Evolutionary conservation across 2,888 invertebrate genomes (phyloP).

Genomic region (Ditula angustiorana): DNA sequence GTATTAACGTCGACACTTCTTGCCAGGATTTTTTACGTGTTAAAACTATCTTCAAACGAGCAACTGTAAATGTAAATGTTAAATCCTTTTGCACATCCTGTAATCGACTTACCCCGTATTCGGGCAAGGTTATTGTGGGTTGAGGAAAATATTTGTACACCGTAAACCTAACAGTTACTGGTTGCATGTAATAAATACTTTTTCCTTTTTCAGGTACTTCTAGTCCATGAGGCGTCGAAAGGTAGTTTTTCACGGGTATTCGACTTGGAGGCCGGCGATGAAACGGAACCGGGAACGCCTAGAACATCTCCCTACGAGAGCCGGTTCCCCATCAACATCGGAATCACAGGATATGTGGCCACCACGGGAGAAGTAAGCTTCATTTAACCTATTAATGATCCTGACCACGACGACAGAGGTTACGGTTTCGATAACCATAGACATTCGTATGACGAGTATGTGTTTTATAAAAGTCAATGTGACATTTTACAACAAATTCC

Average conservation of each 20-base stretch:
- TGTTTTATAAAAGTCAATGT: too few species aligned
- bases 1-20: neutral
- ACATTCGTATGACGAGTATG: too few species aligned
- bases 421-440: too few species aligned
- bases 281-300: conserved; percentile 92
- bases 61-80: too few species aligned
- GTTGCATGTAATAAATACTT: conserved; percentile 6
- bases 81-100: too few species aligned
- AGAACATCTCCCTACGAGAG: conserved; percentile 95
- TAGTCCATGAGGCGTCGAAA: conserved; percentile 96
- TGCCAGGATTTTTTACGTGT: neutral
- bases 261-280: conserved; percentile 96
- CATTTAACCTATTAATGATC: neutral
- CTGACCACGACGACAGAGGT: too few species aligned
- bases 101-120: too few species aligned
- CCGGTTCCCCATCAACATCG: conserved; percentile 97
- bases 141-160: too few species aligned
- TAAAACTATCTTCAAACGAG: too few species aligned
- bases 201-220: conserved; percentile 87
- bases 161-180: too few species aligned
- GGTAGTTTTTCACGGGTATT: conserved; percentile 97
- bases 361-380: conserved; percentile 95
- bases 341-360: conserved; percentile 97
- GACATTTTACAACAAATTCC: too few species aligned
- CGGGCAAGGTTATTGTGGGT: too few species aligned